Evolutionary conservation across 1,140 invertebrate species (phyloP).

Genomic region (Atopsyche davidsoni): DNA sequence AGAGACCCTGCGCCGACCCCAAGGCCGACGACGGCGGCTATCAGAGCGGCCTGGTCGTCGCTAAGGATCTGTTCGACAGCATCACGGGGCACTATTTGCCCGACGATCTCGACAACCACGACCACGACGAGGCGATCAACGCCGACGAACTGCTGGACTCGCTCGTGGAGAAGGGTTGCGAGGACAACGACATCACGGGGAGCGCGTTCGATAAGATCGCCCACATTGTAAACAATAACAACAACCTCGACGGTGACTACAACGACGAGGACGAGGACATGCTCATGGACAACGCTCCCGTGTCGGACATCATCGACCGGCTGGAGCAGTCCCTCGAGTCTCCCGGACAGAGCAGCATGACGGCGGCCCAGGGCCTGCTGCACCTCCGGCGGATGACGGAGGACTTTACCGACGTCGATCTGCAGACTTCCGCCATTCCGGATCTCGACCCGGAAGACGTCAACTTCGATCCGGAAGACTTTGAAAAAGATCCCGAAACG

Average conservation of each 20-base stretch:
- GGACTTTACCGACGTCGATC: slow-evolving; percentile 35
- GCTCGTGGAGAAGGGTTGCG: slow-evolving; percentile 53
- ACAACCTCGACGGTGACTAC: slow-evolving; percentile 41
- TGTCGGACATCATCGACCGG: slow-evolving; percentile 52
- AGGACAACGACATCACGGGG: slow-evolving; percentile 50
- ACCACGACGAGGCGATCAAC: slow-evolving; percentile 46
- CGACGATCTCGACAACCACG: slow-evolving; percentile 45
- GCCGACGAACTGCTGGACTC: slow-evolving; percentile 50
- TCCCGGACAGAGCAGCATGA: slow-evolving; percentile 41
- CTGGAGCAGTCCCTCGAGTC: slow-evolving; percentile 50
- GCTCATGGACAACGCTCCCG: slow-evolving; percentile 44
- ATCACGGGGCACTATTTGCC: slow-evolving; percentile 46
- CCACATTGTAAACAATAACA: slow-evolving; percentile 36
- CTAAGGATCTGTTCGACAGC: slow-evolving; percentile 47
- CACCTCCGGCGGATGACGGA: slow-evolving; percentile 48
- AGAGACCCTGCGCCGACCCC: slow-evolving; percentile 31
- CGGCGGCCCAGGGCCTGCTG: slow-evolving; percentile 41
- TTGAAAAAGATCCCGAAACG: slow-evolving; percentile 13
- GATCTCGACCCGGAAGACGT: slow-evolving; percentile 3
- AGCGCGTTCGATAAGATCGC: slow-evolving; percentile 44
- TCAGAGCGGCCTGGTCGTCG: slow-evolving; percentile 35
- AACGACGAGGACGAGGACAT: slow-evolving; percentile 55
- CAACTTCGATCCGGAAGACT: slow-evolving; percentile 18
- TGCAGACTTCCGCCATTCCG: slow-evolving; percentile 1
- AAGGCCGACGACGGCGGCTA: slow-evolving; percentile 34